phyloP scores from a whole-genome alignment of 2,888 invertebrate species.

The Belgica antarctica region DNA sequence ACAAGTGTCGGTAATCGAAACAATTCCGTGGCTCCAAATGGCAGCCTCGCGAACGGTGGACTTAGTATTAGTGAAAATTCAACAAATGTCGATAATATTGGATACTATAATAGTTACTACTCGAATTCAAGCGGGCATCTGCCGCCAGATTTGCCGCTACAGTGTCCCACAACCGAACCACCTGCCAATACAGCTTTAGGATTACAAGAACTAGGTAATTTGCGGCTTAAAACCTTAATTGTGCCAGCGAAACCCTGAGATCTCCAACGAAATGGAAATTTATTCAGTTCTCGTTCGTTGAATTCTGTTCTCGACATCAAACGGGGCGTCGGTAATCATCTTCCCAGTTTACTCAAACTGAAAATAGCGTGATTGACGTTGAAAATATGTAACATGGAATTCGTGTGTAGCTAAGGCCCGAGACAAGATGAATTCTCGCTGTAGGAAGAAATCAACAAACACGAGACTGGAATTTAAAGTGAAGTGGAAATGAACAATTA shows the following conservation, averaged over 20 bases:
- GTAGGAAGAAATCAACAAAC: neutral
- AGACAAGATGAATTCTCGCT: neutral
- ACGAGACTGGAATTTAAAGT: neutral
- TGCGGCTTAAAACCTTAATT: neutral
- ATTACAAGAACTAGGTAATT: slow-evolving; percentile 54
- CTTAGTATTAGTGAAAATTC: slow-evolving; percentile 47
- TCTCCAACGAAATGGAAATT: neutral
- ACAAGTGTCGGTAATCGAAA: slow-evolving; percentile 51
- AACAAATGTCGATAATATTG: slow-evolving; percentile 48
- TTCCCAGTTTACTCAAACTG: neutral
- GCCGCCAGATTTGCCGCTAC: slow-evolving; percentile 55
- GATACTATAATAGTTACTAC: slow-evolving; percentile 53
- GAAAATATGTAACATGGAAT: neutral
- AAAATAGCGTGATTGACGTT: neutral
- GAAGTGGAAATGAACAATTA: neutral
- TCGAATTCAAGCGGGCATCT: slow-evolving; percentile 51
- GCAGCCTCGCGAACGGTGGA: slow-evolving; percentile 46
- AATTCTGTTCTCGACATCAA: neutral
- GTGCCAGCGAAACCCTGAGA: neutral
- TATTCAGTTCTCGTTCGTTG: neutral
- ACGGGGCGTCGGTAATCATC: slow-evolving; percentile 22
- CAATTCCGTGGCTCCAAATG: slow-evolving; percentile 48
- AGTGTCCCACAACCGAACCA: slow-evolving; percentile 54
- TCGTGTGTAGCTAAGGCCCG: neutral
- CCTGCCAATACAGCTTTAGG: slow-evolving; percentile 54